Evolutionary conservation across 2,113 vertebrate species (phyloP).

Genomic region (Labeo catla): DNA sequence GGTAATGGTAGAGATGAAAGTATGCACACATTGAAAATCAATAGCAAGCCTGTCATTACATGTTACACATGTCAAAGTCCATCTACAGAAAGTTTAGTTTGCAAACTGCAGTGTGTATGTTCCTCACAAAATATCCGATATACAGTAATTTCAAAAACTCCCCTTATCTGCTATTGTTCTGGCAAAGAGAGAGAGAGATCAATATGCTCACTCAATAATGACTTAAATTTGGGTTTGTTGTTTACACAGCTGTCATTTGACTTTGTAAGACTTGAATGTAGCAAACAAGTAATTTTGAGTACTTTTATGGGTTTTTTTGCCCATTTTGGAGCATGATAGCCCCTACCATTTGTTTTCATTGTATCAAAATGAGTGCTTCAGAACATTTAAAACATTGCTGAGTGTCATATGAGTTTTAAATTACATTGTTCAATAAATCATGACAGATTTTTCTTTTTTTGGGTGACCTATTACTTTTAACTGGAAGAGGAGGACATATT

Average conservation of each 20-base stretch:
- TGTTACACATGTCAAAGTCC: not conserved
- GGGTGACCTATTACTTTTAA: not conserved
- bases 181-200: not conserved
- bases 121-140: not conserved
- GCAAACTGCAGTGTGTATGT: slow-evolving; percentile 38
- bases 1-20: not conserved
- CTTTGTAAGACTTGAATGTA: not conserved
- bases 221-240: not conserved
- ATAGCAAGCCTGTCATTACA: slow-evolving; percentile 6
- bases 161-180: not conserved
- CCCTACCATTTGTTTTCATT: not conserved
- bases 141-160: not conserved
- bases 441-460: not conserved
- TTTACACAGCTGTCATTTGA: not conserved
- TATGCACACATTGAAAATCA: slow-evolving; percentile 9
- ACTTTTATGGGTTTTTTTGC: not conserved
- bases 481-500: not conserved
- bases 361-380: not conserved
- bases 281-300: not conserved
- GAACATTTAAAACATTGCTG: not conserved
- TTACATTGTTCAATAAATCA: not conserved
- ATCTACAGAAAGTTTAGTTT: not conserved
- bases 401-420: not conserved
- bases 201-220: not conserved
- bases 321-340: not conserved